A percentile compares a stretch with the other conserved stretches of the same genome.
Conservation (phyloP, 2,888 invertebrate genomes). For the Noctua janthe region DNA sequence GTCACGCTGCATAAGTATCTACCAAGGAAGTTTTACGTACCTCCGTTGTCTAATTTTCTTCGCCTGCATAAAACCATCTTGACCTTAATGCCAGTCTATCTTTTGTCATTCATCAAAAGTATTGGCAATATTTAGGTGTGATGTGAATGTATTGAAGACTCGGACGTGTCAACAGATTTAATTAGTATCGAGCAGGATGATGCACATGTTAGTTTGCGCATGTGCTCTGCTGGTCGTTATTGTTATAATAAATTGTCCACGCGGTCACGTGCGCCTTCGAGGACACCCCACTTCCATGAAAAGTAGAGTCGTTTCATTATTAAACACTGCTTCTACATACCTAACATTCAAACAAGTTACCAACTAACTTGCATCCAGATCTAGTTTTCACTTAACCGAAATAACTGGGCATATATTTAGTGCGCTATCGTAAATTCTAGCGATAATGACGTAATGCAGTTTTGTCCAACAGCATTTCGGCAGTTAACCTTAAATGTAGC, state of each 20-base stretch:
- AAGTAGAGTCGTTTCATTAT: slow-evolving; percentile 49
- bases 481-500: slow-evolving; percentile 58
- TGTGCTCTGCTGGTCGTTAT: slow-evolving; percentile 68
- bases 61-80: slow-evolving; percentile 28
- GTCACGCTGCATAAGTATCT: slow-evolving; percentile 13
- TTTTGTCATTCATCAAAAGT: slow-evolving; percentile 37
- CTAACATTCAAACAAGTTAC: slow-evolving; percentile 45
- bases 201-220: slow-evolving; percentile 60
- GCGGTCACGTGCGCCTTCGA: slow-evolving; percentile 79
- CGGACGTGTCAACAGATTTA: slow-evolving; percentile 49
- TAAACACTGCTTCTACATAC: slow-evolving; percentile 44
- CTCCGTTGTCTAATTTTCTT: slow-evolving; percentile 41
- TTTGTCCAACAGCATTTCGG: slow-evolving; percentile 55
- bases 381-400: slow-evolving; percentile 53
- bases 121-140: slow-evolving; percentile 32
- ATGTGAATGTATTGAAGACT: slow-evolving; percentile 33
- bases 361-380: slow-evolving; percentile 40
- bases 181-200: slow-evolving; percentile 59
- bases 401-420: slow-evolving; percentile 47
- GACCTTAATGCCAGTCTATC: slow-evolving; percentile 37
- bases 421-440: slow-evolving; percentile 57
- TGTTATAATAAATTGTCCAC: slow-evolving; percentile 73
- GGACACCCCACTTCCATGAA: slow-evolving; percentile 68
- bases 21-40: slow-evolving; percentile 37
- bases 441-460: slow-evolving; percentile 61